Evolutionary conservation across 2,113 vertebrate genomes (phyloP).

Genomic region (Eublepharis macularius): DNA sequence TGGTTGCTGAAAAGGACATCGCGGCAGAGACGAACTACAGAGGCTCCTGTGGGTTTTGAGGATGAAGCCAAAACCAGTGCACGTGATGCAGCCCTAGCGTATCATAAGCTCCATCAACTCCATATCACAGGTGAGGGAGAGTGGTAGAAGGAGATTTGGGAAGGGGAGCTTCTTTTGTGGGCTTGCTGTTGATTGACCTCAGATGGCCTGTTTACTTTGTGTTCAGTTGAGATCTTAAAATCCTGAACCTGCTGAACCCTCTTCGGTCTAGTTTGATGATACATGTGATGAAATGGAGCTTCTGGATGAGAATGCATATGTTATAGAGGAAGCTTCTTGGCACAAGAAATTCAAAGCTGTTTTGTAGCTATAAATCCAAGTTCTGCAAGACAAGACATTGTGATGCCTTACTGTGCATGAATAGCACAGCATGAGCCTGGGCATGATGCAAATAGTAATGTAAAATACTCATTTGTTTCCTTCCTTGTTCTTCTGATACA

Average conservation of each 20-base stretch:
- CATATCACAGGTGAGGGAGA: constrained; percentile 87
- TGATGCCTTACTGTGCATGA: not conserved
- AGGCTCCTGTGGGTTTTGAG: constrained; percentile 79
- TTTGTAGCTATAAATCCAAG: not conserved
- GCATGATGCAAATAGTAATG: accelerated
- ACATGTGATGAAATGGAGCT: not conserved
- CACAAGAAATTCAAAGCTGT: not conserved
- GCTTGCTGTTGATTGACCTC: accelerated
- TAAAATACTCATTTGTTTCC: constrained; percentile 14
- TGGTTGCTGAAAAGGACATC: constrained; percentile 92
- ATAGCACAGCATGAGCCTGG: not conserved
- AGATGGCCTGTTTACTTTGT: not conserved
- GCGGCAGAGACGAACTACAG: constrained; percentile 72
- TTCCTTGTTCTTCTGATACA: constrained; percentile 48
- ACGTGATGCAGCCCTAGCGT: constrained; percentile 89
- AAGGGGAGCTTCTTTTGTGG: no score
- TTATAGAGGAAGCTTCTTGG: not conserved
- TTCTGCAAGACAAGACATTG: not conserved
- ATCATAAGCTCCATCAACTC: constrained; percentile 92
- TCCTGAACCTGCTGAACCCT: not conserved
- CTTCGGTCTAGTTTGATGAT: not conserved
- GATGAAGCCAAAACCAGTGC: constrained; percentile 93
- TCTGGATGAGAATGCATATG: not conserved
- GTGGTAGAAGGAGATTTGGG: accelerated
- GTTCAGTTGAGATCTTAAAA: not conserved